A percentile compares a stretch with the other conserved stretches of the same genome.
Evolutionary conservation across 2,113 vertebrate species (phyloP).

Genomic region (Oenanthe oenanthe): DNA sequence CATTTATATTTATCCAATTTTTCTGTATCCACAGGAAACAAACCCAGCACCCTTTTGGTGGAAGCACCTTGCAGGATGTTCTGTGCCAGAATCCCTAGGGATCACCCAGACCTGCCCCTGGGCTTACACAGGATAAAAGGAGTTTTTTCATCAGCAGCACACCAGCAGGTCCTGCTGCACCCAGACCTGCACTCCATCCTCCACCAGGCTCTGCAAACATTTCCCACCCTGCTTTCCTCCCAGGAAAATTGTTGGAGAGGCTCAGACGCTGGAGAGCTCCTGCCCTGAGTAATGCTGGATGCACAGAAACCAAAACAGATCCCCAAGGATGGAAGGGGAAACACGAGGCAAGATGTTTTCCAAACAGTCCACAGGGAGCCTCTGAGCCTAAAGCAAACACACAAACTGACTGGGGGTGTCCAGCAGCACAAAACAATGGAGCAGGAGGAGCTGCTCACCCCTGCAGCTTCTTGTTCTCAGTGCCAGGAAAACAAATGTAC

Average conservation of each 20-base stretch:
- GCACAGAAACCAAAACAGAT: neutral
- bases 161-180: neutral
- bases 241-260: neutral
- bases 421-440: neutral
- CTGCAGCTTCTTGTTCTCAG: no score
- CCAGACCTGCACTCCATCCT: neutral
- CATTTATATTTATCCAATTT: neutral
- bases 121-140: neutral
- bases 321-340: neutral
- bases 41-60: neutral
- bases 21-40: neutral
- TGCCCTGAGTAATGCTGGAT: neutral
- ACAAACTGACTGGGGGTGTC: neutral
- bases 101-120: neutral
- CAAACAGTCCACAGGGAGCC: neutral
- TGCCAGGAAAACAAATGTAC: neutral
- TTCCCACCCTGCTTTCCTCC: neutral
- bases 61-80: neutral
- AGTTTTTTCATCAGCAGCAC: no score
- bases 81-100: neutral
- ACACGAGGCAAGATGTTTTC: neutral
- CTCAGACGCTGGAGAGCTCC: neutral
- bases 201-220: rapidly evolving
- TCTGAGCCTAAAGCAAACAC: neutral
- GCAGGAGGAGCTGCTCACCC: neutral